phyloP scores from a whole-genome alignment of 2,888 invertebrate species.

The Dryocosmus kuriphilus region DNA sequence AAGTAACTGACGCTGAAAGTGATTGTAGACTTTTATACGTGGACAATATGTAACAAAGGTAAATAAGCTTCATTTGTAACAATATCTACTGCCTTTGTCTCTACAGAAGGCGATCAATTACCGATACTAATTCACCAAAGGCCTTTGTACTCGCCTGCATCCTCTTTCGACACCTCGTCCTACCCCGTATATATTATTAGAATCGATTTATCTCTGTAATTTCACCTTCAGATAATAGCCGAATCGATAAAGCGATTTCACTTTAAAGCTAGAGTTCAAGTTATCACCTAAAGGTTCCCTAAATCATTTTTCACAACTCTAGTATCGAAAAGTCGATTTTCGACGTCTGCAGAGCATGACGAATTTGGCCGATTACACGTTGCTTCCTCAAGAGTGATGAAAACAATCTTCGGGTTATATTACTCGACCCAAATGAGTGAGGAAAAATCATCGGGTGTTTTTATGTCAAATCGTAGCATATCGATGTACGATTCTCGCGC shows the following conservation, averaged over 20 bases:
- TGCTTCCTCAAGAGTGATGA: no score
- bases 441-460: no score
- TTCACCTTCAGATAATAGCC: constrained; percentile 16
- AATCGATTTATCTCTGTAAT: constrained; percentile 30
- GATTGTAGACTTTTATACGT: neutral
- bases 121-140: constrained; percentile 30
- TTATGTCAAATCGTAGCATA: no score
- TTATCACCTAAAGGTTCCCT: neutral
- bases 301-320: neutral
- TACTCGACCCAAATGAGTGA: no score
- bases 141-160: constrained; percentile 13
- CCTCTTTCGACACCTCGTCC: constrained; percentile 17
- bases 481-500: no score
- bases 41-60: neutral
- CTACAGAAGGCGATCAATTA: constrained; percentile 25
- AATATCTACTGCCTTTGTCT: constrained; percentile 19
- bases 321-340: no score
- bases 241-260: neutral
- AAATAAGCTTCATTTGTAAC: constrained; percentile 19
- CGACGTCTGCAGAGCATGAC: no score
- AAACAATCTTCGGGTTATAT: no score
- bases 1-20: neutral
- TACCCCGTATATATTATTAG: constrained; percentile 20
- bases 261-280: neutral
- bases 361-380: no score